Evolutionary conservation across 1,140 invertebrate species (phyloP).

Genomic region (Euwallacea similis): DNA sequence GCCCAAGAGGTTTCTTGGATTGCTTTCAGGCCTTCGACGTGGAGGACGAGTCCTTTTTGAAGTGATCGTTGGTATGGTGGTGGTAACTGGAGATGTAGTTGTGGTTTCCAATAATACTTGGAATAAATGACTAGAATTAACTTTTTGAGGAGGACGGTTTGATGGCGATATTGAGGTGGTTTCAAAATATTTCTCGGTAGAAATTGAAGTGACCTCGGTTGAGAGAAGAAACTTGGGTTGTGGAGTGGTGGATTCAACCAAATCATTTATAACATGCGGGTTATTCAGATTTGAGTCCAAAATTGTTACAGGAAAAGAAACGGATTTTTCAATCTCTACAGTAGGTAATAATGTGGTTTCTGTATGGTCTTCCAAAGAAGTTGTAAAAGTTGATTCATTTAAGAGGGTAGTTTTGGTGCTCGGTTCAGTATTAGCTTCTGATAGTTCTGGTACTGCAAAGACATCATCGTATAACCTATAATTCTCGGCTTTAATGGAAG

Average conservation of each 20-base stretch:
- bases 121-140: conserved; percentile 35
- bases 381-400: conserved; percentile 9
- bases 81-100: conserved; percentile 12
- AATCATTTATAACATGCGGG: conserved; percentile 12
- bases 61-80: conserved; percentile 11
- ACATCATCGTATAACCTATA: conserved; percentile 13
- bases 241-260: neutral
- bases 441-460: conserved; percentile 23
- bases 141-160: conserved; percentile 5
- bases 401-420: neutral
- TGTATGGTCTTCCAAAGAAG: neutral
- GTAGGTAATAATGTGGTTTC: conserved; percentile 9
- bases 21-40: conserved; percentile 25
- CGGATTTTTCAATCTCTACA: conserved; percentile 30
- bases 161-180: too few relatives aligned
- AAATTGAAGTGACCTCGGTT: neutral
- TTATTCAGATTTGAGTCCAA: conserved; percentile 19
- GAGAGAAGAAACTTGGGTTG: neutral
- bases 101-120: conserved; percentile 32
- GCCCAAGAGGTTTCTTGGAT: conserved; percentile 19
- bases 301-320: conserved; percentile 24
- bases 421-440: neutral
- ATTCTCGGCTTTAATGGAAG: neutral
- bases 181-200: conserved; percentile 5
- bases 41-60: conserved; percentile 8